phyloP scores from a whole-genome alignment of 2,888 invertebrate genomes.

The Sesia apiformis region DNA sequence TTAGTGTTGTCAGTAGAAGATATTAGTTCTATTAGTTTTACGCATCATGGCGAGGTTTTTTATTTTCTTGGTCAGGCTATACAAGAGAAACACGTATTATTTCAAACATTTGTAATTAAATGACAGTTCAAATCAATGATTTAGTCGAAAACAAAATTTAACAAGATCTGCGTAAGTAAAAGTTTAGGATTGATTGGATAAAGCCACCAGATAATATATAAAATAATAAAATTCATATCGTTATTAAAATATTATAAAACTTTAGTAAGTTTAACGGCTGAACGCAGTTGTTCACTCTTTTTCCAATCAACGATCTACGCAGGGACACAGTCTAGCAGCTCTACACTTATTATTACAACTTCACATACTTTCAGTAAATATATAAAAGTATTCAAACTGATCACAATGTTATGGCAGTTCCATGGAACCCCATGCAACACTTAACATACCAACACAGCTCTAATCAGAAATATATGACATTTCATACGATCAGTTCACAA shows the following conservation, averaged over 20 bases:
- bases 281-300: conserved; percentile 20
- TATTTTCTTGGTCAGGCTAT: too few relatives aligned
- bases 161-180: conserved; percentile 60
- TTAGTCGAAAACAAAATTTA: conserved; percentile 69
- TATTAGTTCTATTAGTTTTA: too few relatives aligned
- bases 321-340: conserved; percentile 64
- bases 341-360: conserved; percentile 67
- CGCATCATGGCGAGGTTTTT: too few relatives aligned
- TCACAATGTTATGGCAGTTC: conserved; percentile 72
- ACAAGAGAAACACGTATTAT: background rate
- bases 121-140: conserved; percentile 66
- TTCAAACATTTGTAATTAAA: conserved; percentile 72
- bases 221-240: conserved; percentile 12
- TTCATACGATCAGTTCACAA: conserved; percentile 43
- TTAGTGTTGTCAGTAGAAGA: too few relatives aligned
- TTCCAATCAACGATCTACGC: conserved; percentile 63
- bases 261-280: background rate
- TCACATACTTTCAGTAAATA: conserved; percentile 56
- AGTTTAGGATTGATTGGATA: conserved; percentile 62
- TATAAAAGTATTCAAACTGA: conserved; percentile 74
- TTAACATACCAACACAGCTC: conserved; percentile 43
- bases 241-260: background rate
- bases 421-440: conserved; percentile 67
- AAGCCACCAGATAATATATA: conserved; percentile 37
- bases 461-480: conserved; percentile 55